These are phyloP conservation scores for Hepsetus odoe DNA, from an alignment of 2,113 vertebrate species.

Conservation along the genomic window DNA sequence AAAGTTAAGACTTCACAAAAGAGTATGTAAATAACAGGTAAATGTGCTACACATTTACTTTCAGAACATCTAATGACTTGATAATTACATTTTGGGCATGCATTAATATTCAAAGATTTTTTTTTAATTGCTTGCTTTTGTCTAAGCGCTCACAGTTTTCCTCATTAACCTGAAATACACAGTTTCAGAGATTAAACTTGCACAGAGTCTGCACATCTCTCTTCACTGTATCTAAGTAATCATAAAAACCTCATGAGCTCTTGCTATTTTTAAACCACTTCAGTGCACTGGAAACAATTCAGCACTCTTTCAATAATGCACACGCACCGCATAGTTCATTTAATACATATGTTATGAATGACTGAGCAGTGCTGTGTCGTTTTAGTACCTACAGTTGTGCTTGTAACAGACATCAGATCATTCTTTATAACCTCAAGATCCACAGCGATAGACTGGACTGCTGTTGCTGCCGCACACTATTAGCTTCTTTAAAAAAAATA, in stretches of 20 bases:
- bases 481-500: neutral
- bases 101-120: conserved; percentile 31
- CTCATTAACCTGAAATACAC: neutral
- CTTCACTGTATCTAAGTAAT: conserved; percentile 8
- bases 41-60: conserved; percentile 41
- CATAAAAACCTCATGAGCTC: conserved; percentile 14
- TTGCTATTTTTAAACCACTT: conserved; percentile 17
- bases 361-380: conserved; percentile 7
- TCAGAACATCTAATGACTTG: conserved; percentile 36
- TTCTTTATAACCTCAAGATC: neutral
- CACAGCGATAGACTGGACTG: conserved; percentile 11
- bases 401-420: neutral
- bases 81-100: conserved; percentile 40
- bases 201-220: conserved; percentile 16
- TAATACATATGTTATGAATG: conserved; percentile 15
- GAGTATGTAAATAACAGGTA: conserved; percentile 47
- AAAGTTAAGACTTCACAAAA: conserved; percentile 39
- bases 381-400: neutral
- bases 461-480: conserved; percentile 3
- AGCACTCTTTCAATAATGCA: neutral
- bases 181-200: neutral
- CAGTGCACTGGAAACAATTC: conserved; percentile 13
- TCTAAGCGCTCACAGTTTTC: neutral
- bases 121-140: conserved; percentile 12
- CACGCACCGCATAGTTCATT: neutral